Evolutionary conservation across 2,113 vertebrate genomes (phyloP), one percentile per base, ranked within the genome.

Genomic region (Sprattus sprattus): DNA sequence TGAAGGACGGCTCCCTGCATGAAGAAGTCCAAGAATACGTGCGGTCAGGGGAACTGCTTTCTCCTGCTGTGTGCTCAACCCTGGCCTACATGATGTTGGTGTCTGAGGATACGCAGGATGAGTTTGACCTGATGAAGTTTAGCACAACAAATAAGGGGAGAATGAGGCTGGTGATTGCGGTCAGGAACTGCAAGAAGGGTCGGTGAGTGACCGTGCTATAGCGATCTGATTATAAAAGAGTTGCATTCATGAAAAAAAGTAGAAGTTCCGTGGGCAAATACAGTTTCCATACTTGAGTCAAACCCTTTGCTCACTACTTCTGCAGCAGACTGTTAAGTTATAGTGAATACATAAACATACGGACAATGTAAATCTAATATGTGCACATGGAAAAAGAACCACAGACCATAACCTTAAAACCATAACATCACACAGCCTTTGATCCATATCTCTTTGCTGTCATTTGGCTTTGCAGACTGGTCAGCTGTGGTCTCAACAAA

Each of bases 1-100:
- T 93, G 89, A 91, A 92, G 87, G 92, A 94, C 46, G 25, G 85
- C 25, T 93, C 89, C 84, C 81, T 92, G 78, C 91, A 88, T 84
- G 86, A 91, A 11, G 90, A 92, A 82, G 90, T 94, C 11, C 46
- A 84, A 46, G 88, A 91, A 45, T 93, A 92, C 85, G 83, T 92
- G 2, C 86, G 0, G 10, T 18, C 4, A 8, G 20, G 54, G 3
- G 78, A 83, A 0, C 28, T 11, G 0, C 45, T 93, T 32, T 90
- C 82, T 44, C 83, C 86, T 0, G 85, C 90, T 8, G 89, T 92
- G 83, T 94, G 93, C 86, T 94, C 93, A 2, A 89, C 89, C 0
- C 82, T 93, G 84, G 93, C 89, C 6, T 93, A 90, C 88, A 89
- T 93, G 86, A 81, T 94, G n/a, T 86, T 89, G 86, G 85, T 50